These are phyloP conservation scores for Myiotriccus ornatus DNA, from an alignment of 2,797 vertebrate genomes.

Conservation along the genomic window DNA sequence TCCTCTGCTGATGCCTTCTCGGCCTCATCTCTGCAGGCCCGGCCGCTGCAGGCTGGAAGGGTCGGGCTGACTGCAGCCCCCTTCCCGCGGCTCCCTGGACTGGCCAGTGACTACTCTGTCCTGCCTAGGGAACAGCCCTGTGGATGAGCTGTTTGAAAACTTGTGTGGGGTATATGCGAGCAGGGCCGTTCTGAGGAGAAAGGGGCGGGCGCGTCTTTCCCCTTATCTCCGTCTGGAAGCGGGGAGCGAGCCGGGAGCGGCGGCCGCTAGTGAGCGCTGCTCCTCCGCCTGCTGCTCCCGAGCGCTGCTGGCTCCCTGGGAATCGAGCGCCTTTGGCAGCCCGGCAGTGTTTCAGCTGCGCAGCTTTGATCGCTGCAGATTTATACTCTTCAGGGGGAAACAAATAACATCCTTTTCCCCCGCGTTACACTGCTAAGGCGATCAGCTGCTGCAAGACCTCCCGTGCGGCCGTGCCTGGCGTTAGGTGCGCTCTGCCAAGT, in stretches of 20 bases:
- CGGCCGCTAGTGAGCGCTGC: constrained; percentile 59
- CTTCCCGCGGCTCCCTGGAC: not conserved
- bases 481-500: not conserved
- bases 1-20: not conserved
- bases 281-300: not conserved
- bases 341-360: not conserved
- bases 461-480: not conserved
- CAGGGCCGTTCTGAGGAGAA: not conserved
- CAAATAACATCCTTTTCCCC: not conserved
- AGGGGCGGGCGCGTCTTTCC: no score
- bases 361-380: not conserved
- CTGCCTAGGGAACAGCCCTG: not conserved
- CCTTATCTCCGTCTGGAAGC: fast-evolving
- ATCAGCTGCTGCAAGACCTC: not conserved
- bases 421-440: not conserved
- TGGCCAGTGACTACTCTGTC: fast-evolving
- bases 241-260: not conserved
- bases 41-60: not conserved
- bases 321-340: not conserved
- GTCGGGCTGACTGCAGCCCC: not conserved
- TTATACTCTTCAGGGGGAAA: not conserved
- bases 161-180: not conserved
- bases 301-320: not conserved
- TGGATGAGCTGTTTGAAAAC: fast-evolving
- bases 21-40: fast-evolving